Conservation (phyloP, 2,797 vertebrate species). For the Sebastes matsubarae region DNA sequence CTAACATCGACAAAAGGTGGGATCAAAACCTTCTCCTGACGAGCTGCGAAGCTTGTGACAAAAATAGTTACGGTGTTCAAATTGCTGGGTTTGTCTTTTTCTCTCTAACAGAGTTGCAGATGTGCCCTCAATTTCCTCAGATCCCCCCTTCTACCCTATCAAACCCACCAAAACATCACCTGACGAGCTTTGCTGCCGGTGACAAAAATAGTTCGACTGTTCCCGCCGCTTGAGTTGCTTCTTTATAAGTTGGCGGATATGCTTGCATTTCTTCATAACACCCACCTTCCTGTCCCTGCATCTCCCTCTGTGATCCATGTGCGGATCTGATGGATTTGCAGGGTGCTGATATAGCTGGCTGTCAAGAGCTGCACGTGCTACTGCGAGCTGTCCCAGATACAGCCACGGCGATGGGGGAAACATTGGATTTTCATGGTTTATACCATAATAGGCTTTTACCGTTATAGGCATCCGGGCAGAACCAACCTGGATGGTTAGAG, state of each 20-base stretch:
- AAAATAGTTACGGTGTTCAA: not conserved
- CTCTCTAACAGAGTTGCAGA: not conserved
- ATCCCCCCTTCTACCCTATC: not conserved
- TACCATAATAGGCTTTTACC: slow-evolving; percentile 32
- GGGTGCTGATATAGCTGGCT: slow-evolving; percentile 31
- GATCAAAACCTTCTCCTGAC: not conserved
- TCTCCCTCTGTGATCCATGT: slow-evolving; percentile 33
- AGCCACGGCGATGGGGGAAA: not conserved
- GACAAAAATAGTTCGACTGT: not conserved
- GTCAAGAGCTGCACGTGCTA: slow-evolving; percentile 27
- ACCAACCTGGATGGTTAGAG: not conserved
- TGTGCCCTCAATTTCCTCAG: not conserved
- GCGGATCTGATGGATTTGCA: slow-evolving; percentile 49
- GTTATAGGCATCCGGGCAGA: slow-evolving; percentile 1
- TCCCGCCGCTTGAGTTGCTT: not conserved
- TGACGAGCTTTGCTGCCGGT: not conserved
- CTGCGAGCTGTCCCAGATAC: slow-evolving; percentile 44
- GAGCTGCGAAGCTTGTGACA: not conserved
- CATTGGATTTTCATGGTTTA: slow-evolving; percentile 30
- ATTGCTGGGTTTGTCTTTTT: not conserved
- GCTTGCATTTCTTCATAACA: not conserved
- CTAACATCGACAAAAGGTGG: not conserved
- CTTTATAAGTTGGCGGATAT: not conserved
- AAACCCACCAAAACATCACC: not conserved
- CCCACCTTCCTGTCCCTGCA: not conserved